phyloP scores from a whole-genome alignment of 2,113 vertebrate species.

The Serilophus lunatus region DNA sequence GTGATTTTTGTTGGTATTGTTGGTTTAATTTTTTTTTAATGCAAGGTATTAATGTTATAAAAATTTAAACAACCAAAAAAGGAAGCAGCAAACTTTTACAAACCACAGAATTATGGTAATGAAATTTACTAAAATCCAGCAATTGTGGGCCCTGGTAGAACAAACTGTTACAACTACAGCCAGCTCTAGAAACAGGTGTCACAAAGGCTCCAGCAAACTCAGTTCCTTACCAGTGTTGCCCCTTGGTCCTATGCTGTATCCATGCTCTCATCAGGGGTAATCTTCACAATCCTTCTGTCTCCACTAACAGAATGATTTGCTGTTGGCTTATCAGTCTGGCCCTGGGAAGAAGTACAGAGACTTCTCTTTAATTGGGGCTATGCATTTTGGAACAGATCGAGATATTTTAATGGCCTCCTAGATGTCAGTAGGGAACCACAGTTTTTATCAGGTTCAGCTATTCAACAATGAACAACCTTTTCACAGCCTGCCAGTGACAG shows the following conservation, averaged over 20 bases:
- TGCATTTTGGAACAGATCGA: constrained; percentile 51
- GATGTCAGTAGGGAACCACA: constrained; percentile 44
- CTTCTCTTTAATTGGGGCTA: constrained; percentile 41
- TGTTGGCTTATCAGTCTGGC: not conserved
- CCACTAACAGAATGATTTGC: not conserved
- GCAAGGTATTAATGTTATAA: not conserved
- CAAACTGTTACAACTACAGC: not conserved
- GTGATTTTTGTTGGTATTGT: not conserved
- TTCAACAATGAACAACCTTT: constrained; percentile 55
- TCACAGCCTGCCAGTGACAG: constrained; percentile 39
- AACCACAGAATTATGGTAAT: not conserved
- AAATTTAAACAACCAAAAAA: not conserved
- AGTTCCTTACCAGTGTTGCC: not conserved
- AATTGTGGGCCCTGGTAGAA: not conserved
- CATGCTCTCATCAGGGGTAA: not conserved
- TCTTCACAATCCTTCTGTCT: not conserved
- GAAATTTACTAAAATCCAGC: not conserved
- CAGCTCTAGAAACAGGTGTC: not conserved
- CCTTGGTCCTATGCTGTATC: not conserved
- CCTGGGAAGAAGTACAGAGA: constrained; percentile 25
- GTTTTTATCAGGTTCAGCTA: constrained; percentile 63
- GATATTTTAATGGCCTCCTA: constrained; percentile 68
- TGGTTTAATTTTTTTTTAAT: not conserved
- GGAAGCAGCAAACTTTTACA: not conserved
- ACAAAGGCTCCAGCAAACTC: not conserved